Conservation (phyloP, 2,888 invertebrate species). For the Xylota sylvarum region DNA sequence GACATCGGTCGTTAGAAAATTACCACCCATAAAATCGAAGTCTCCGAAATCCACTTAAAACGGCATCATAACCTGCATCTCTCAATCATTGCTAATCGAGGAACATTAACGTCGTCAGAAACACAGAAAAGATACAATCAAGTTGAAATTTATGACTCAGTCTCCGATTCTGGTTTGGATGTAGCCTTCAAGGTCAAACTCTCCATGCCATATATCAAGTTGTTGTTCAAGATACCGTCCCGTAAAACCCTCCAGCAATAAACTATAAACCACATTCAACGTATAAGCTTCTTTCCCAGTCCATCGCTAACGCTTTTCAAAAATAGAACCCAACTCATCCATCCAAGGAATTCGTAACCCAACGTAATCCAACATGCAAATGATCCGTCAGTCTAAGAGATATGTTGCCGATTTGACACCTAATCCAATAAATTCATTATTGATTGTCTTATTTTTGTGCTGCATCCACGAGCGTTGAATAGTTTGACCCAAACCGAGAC, state of each 20-base stretch:
- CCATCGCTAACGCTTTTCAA: background rate
- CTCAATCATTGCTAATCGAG: background rate
- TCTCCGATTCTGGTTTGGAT: background rate
- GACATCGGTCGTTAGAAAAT: background rate
- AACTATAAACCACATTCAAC: background rate
- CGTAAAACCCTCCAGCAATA: background rate
- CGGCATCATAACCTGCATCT: slow-evolving; percentile 8
- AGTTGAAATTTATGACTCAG: slow-evolving; percentile 13
- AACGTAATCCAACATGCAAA: background rate
- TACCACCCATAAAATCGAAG: background rate
- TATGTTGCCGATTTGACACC: background rate
- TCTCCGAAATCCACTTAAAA: slow-evolving; percentile 9
- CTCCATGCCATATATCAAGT: slow-evolving; percentile 17
- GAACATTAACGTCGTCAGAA: background rate
- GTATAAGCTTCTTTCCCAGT: slow-evolving; percentile 18
- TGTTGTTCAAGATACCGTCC: slow-evolving; percentile 1
- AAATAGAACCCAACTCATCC: slow-evolving; percentile 52
- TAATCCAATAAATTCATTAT: slow-evolving; percentile 24
- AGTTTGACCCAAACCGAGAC: slow-evolving; percentile 17
- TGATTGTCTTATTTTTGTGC: slow-evolving; percentile 6
- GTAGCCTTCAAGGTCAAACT: slow-evolving; percentile 2
- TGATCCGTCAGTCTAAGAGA: background rate
- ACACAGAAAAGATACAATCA: background rate
- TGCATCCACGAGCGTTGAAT: slow-evolving; percentile 25
- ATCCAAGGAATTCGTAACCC: background rate